A percentile compares a stretch with the other conserved stretches of the same genome.
Conservation (phyloP, 2,888 invertebrate genomes). For the Rugalucina vietnamica region DNA sequence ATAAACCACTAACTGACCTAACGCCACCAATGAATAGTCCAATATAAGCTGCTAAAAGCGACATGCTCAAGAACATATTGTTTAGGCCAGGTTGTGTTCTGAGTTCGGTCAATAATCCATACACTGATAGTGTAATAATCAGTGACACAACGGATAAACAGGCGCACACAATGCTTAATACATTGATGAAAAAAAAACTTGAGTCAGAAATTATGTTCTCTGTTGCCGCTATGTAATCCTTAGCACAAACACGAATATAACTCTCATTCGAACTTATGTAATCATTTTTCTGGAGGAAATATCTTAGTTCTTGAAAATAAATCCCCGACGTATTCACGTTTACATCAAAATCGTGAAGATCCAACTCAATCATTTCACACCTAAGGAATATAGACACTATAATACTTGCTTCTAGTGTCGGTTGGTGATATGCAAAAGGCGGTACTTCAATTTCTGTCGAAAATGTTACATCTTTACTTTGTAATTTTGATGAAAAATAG, state of each 20-base stretch:
- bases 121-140: background rate
- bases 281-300: background rate
- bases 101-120: background rate
- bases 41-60: background rate
- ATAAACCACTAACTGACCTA: background rate
- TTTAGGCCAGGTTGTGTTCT: conserved; percentile 18
- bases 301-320: background rate
- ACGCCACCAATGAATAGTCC: background rate
- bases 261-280: background rate
- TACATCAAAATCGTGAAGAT: background rate
- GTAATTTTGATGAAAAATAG: background rate
- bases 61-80: background rate
- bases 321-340: background rate
- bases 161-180: background rate
- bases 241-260: background rate
- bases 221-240: background rate
- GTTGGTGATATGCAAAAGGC: background rate
- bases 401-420: background rate
- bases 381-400: background rate
- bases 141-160: background rate
- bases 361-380: background rate
- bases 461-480: background rate
- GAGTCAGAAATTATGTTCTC: background rate
- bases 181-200: background rate
- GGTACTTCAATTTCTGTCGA: background rate